Evolutionary conservation across 2,113 vertebrate genomes (phyloP).

Genomic region (Panthera uncia): DNA sequence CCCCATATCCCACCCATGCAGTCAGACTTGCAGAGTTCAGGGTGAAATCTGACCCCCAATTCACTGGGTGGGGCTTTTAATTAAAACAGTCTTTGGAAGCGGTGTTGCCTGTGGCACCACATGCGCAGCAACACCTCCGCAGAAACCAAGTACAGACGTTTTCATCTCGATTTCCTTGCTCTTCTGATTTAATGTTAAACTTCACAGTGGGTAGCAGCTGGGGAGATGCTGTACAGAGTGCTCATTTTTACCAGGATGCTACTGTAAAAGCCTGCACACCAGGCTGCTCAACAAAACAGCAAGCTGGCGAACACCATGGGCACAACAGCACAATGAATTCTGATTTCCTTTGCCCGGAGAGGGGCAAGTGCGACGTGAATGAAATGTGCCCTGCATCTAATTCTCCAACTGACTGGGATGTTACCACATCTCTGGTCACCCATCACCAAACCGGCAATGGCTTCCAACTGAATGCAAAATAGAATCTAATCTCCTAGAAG

Average conservation of each 20-base stretch:
- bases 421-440: background rate
- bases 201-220: background rate
- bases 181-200: background rate
- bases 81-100: background rate
- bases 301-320: background rate
- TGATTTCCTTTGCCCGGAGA: conserved; percentile 9
- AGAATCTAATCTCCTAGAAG: background rate
- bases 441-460: background rate
- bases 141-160: background rate
- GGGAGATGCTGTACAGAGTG: background rate
- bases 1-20: background rate
- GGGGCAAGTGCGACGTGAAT: background rate
- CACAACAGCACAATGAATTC: background rate
- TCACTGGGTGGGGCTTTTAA: background rate
- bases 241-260: background rate
- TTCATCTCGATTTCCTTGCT: background rate
- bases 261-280: background rate
- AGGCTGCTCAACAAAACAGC: background rate
- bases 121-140: background rate
- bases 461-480: background rate
- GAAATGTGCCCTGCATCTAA: background rate
- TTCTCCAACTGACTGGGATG: background rate
- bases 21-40: background rate
- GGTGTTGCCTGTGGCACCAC: accelerated
- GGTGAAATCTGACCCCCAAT: background rate